Conservation (phyloP, 2,888 invertebrate species). For the Caenorhabditis sp. region DNA sequence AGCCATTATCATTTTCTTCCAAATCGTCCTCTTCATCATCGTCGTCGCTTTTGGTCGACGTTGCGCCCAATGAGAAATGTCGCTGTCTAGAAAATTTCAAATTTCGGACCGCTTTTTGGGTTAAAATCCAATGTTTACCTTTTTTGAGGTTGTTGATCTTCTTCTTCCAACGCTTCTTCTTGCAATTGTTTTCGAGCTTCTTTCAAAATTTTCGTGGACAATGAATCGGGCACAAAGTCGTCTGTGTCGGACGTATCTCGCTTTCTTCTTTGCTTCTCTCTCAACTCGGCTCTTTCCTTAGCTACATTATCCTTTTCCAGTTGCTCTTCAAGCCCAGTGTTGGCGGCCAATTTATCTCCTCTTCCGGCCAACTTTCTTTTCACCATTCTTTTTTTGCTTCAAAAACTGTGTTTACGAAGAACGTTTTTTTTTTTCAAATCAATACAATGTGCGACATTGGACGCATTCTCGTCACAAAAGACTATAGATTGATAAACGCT, state of each 20-base stretch:
- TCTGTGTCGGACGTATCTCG: slow-evolving; percentile 38
- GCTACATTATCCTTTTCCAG: slow-evolving; percentile 57
- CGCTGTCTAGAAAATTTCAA: slow-evolving; percentile 35
- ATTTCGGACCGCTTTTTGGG: background rate
- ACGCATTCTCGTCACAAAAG: background rate
- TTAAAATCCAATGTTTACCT: slow-evolving; percentile 21
- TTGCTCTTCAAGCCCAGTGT: slow-evolving; percentile 57
- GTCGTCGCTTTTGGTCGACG: slow-evolving; percentile 24
- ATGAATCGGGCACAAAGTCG: slow-evolving; percentile 49
- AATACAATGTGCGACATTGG: background rate
- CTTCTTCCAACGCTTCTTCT: slow-evolving; percentile 45
- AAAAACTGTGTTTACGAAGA: too few relatives aligned
- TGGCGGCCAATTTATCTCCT: slow-evolving; percentile 55
- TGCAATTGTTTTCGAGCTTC: slow-evolving; percentile 53
- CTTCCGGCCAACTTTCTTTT: slow-evolving; percentile 43
- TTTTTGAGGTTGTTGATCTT: slow-evolving; percentile 23
- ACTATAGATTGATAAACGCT: background rate
- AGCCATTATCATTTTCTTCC: slow-evolving; percentile 45
- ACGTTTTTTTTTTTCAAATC: background rate
- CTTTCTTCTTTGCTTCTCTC: slow-evolving; percentile 53
- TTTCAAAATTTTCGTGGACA: slow-evolving; percentile 58
- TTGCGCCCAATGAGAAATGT: slow-evolving; percentile 48
- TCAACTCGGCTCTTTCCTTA: slow-evolving; percentile 38
- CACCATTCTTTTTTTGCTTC: slow-evolving; percentile 14
- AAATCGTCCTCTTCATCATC: slow-evolving; percentile 48